phyloP scores from a whole-genome alignment of 2,113 vertebrate species.

The Colaptes auratus region DNA sequence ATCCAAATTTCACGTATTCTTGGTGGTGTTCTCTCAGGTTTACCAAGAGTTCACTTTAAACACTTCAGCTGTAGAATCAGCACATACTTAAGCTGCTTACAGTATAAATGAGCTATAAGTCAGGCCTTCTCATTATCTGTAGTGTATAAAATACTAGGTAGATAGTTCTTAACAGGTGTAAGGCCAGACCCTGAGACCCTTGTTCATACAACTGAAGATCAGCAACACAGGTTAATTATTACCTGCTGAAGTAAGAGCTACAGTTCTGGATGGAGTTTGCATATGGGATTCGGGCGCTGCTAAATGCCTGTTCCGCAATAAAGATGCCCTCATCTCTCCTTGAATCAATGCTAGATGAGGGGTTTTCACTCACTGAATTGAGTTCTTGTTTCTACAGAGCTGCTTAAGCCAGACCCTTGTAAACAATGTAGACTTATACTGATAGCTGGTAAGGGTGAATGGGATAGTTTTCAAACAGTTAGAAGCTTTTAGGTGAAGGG shows the following conservation, averaged over 20 bases:
- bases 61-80: neutral
- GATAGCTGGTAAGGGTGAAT: neutral
- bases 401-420: neutral
- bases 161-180: neutral
- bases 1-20: neutral
- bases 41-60: neutral
- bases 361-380: neutral
- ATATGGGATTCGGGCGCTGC: neutral
- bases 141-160: neutral
- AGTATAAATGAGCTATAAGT: neutral
- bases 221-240: conserved; percentile 5
- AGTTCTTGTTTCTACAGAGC: neutral
- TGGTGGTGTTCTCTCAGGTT: neutral
- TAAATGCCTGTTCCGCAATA: neutral
- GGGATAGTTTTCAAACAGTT: neutral
- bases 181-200: neutral
- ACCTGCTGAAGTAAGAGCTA: neutral
- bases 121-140: neutral
- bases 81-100: neutral
- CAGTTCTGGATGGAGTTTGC: neutral
- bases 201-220: neutral
- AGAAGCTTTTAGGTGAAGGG: neutral
- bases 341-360: neutral
- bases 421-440: neutral
- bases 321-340: neutral